Evolutionary conservation across 2,888 invertebrate species (phyloP).

Genomic region (Nemurella pictetii): DNA sequence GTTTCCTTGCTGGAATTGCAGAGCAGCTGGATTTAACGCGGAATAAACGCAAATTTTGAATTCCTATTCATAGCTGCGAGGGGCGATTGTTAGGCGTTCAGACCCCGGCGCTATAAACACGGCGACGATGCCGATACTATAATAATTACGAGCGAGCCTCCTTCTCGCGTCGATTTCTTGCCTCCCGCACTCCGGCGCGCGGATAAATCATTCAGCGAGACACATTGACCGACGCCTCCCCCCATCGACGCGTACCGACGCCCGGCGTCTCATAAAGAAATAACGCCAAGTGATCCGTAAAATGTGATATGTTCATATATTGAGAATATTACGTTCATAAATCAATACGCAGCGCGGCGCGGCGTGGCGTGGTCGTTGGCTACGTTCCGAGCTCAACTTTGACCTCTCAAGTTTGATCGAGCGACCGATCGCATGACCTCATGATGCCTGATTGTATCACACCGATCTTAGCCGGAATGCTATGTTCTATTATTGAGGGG

Average conservation of each 20-base stretch:
- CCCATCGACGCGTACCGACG: too few species aligned
- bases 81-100: background rate
- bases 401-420: conserved; percentile 21
- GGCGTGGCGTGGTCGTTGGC: too few species aligned
- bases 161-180: background rate
- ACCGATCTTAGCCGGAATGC: background rate
- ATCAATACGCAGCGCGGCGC: background rate
- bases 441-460: background rate
- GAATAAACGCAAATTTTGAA: background rate
- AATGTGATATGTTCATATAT: conserved; percentile 19
- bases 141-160: too few species aligned
- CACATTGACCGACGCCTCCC: background rate
- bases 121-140: too few species aligned
- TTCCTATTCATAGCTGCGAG: background rate
- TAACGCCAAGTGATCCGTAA: conserved; percentile 8
- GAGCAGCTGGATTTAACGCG: background rate
- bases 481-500: background rate
- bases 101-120: background rate
- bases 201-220: conserved; percentile 9
- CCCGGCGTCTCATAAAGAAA: background rate
- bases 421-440: background rate
- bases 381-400: background rate
- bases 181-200: background rate
- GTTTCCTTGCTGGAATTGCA: too few species aligned
- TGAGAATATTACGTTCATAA: conserved; percentile 11